Base-by-base conservation (phyloP, 2,113 vertebrate species). In the Thunnus thynnus region DNA sequence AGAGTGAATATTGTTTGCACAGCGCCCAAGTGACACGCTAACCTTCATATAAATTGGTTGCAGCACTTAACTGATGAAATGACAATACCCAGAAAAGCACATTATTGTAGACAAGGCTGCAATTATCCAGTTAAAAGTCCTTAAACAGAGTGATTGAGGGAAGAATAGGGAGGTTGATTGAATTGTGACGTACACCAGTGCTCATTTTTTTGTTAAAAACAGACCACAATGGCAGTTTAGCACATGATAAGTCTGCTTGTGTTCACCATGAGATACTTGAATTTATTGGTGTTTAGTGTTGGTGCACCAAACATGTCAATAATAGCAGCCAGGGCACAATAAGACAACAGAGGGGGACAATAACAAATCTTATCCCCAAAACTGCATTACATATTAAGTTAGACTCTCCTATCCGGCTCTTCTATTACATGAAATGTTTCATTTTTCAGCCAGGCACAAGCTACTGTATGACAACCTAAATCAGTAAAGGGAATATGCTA, bases 41-140 rank as follows among this genome's bases (percentile, higher is more conserved):
- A 69, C 78, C 85, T 81, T 87, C 57, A 58, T 72, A 65, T 75
- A 82, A 90, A 89, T 67, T 78, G 74, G 68, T 27, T 82, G 61
- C 74, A 60, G 82, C 85, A 80, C 78, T 88, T 82, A 85, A 86
- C 75, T 83, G 87, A 90, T 88, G 76, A 90, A 58, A 88, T 82
- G 80, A 88, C 88, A 91, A 89, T 82, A 87, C 70, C 32, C 73
- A 78, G 52, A 64, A 66, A 73, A 78, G 50, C 62, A 77, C 80
- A 80, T 84, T 64, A 74, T 61, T 60, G 47, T 54, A 61, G 81
- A 77, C 76, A 73, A 86, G 71, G 71, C 69, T 48, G 76, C 83
- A 91, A 84, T 92, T 84, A 85, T 80, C 76, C 67, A 63, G 73
- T 86, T 78, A 79, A 82, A 89, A 85, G 69, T 83, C 79, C 69